phyloP scores from a whole-genome alignment of 2,888 invertebrate genomes.

The Galerucella nymphaeae region DNA sequence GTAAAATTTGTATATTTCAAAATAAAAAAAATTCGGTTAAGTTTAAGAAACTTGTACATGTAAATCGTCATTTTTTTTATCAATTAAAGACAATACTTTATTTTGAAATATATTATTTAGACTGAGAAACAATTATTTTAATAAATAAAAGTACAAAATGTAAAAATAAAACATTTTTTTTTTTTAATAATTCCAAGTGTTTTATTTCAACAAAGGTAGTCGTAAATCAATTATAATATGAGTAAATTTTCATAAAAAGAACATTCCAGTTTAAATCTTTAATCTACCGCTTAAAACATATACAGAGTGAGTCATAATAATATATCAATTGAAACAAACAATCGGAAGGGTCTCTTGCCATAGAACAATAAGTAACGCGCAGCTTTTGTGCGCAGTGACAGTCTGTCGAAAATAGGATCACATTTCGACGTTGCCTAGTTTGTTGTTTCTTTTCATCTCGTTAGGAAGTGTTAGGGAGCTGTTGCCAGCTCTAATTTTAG shows the following conservation, averaged over 20 bases:
- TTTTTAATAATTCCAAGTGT: neutral
- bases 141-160: slow-evolving; percentile 19
- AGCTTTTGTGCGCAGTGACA: too few relatives aligned
- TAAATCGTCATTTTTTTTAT: too few relatives aligned
- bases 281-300: neutral
- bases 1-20: slow-evolving; percentile 7
- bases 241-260: neutral
- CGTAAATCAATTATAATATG: neutral
- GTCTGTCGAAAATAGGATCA: too few relatives aligned
- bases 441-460: too few relatives aligned
- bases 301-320: neutral
- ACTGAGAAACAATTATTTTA: neutral
- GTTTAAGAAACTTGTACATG: neutral
- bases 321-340: too few relatives aligned
- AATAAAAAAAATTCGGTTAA: neutral
- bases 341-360: too few relatives aligned
- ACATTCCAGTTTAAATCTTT: too few relatives aligned
- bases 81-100: neutral
- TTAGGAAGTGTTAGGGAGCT: too few relatives aligned
- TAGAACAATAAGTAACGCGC: too few relatives aligned
- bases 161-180: slow-evolving; percentile 20
- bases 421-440: too few relatives aligned
- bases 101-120: slow-evolving; percentile 2
- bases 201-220: neutral
- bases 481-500: too few relatives aligned